Evolutionary conservation across 1,140 invertebrate species (phyloP).

Genomic region (Elymnias hypermnestra): DNA sequence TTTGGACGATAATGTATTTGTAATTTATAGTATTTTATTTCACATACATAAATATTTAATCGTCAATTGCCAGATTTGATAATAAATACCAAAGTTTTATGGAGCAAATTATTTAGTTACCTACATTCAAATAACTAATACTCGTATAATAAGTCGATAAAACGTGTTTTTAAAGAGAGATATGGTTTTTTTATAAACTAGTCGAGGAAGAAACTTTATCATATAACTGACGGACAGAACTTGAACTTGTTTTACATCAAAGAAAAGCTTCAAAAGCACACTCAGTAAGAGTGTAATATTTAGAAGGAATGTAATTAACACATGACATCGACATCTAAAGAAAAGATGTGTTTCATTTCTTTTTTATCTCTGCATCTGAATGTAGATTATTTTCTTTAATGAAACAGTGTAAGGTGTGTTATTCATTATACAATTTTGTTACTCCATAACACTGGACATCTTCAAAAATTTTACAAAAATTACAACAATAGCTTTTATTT

Average conservation of each 20-base stretch:
- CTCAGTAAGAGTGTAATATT: slow-evolving; percentile 29
- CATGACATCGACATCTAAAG: slow-evolving; percentile 17
- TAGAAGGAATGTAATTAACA: slow-evolving; percentile 24
- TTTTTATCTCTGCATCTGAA: slow-evolving; percentile 9
- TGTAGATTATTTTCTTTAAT: slow-evolving; percentile 6
- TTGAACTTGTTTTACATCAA: too few relatives aligned
- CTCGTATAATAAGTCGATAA: too few relatives aligned
- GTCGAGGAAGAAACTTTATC: too few relatives aligned
- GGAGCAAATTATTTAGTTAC: too few relatives aligned
- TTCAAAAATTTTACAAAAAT: too few relatives aligned
- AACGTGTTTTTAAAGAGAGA: too few relatives aligned
- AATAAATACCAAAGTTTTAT: too few relatives aligned
- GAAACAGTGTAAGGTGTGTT: neutral
- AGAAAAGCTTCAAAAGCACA: slow-evolving; percentile 23
- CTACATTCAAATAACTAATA: too few relatives aligned
- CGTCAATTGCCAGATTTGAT: too few relatives aligned
- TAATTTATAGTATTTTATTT: neutral
- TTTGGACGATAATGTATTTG: neutral
- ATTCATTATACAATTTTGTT: neutral
- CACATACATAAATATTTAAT: too few relatives aligned
- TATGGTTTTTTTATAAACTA: too few relatives aligned
- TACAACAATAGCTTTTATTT: too few relatives aligned
- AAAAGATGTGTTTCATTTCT: slow-evolving; percentile 16
- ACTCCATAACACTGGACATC: neutral
- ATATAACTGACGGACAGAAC: neutral